Evolutionary conservation across 2,888 invertebrate species (phyloP).

Genomic region (Eurois occulta): DNA sequence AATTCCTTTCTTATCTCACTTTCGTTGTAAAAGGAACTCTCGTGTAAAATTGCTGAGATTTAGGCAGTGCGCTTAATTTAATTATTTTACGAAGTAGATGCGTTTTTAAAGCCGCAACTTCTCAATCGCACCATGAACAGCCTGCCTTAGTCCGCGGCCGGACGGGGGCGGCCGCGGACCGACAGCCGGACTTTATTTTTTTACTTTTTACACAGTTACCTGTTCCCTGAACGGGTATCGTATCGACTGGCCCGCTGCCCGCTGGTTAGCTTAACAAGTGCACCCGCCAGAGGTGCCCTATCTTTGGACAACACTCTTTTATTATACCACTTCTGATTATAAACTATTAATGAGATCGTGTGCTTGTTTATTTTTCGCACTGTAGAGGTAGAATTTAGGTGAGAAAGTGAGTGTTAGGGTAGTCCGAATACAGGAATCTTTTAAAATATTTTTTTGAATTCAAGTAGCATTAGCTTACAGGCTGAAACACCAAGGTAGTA

Average conservation of each 20-base stretch:
- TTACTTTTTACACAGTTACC: slow-evolving; percentile 87
- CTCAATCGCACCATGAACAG: slow-evolving; percentile 66
- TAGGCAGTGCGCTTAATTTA: background rate
- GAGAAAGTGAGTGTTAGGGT: too few species aligned
- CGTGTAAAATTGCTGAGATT: background rate
- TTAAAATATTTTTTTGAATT: background rate
- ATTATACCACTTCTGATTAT: slow-evolving; percentile 34
- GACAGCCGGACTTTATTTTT: slow-evolving; percentile 81
- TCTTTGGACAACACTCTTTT: slow-evolving; percentile 69
- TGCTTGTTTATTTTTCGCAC: background rate
- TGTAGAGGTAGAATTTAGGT: too few species aligned
- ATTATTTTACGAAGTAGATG: background rate
- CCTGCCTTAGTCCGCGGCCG: slow-evolving; percentile 67
- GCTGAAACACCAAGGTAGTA: background rate
- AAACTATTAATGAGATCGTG: slow-evolving; percentile 14
- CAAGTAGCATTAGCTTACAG: background rate
- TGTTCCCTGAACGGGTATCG: slow-evolving; percentile 87
- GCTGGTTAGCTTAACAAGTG: slow-evolving; percentile 89
- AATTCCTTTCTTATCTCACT: background rate
- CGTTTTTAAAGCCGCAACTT: slow-evolving; percentile 13
- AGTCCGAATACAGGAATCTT: background rate
- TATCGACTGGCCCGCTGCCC: slow-evolving; percentile 79
- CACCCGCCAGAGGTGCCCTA: slow-evolving; percentile 80
- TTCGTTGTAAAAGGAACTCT: background rate
- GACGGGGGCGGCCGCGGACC: slow-evolving; percentile 78